Base-by-base conservation (phyloP, 2,113 vertebrate genomes). In the Onychostruthus taczanowskii region DNA sequence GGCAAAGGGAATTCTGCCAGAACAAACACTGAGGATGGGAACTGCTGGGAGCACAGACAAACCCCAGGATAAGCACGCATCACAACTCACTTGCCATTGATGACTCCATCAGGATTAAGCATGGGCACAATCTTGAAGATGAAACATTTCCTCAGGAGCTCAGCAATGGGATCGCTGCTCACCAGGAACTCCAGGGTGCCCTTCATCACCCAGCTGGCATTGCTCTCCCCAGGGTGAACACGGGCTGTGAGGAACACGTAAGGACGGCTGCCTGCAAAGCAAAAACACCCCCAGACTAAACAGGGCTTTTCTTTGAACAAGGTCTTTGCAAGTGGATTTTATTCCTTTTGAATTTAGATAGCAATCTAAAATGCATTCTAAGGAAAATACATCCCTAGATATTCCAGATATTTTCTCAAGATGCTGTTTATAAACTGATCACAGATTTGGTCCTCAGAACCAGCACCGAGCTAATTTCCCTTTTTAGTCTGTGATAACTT, bases 201-300 rank as follows among this genome's bases (percentile, higher is more conserved):
- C 96, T 99, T 99, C 98, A 99, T 99, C 67, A 99, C 98, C 99
- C 99, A 99, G 37, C 99, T 99, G 93, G 99, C 97, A 44, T 99
- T 99, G 93, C 99, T 99, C 95, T 99, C 99, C 2, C 99, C 99
- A 2, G 99, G 99, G 89, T 99, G 99, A 37, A 99, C 99, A 2
- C 99, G 98, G 10, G 98, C 98, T 2, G 98, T 98, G 37, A 99
- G 97, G 52, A 99, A 97, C 41, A 99, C 98, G 15, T 97, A 99
- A 6, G 98, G 98, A 12, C 99, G 99, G 47, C 68, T 98, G 55
- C 97, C 99, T 99, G 96, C 9, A 64, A 73, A 94, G 30, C 41
- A 75, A 47, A 90, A 59, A 17, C 23, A 47, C 5, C 55, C 10
- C 43, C 0, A 13, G 33, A 23, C 1, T 66, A 26, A 63, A 10